These are phyloP conservation scores for Lamellibrachia luymesi DNA, from an alignment of 1,140 invertebrate genomes.

Conservation along the genomic window DNA sequence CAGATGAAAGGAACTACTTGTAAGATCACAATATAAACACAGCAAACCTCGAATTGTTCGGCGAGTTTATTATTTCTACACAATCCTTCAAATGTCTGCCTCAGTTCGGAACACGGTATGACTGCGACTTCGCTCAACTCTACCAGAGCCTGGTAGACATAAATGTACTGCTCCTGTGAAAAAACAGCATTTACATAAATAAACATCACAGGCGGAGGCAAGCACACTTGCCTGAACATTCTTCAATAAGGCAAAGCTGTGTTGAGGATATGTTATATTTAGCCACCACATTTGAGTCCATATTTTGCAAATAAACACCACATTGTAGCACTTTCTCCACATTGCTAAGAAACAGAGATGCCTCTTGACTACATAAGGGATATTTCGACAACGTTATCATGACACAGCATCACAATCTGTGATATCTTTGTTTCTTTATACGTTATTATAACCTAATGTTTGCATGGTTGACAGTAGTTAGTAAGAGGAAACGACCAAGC, in stretches of 20 bases:
- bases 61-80: conserved; percentile 97
- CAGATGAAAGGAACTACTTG: background rate
- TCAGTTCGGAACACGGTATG: conserved; percentile 74
- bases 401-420: too few species aligned
- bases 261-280: background rate
- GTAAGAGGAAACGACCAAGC: too few species aligned
- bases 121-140: conserved; percentile 87
- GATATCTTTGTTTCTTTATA: too few species aligned
- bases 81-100: conserved; percentile 89
- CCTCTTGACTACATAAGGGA: too few species aligned
- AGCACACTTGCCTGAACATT: background rate
- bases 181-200: background rate
- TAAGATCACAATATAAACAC: background rate
- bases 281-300: too few species aligned
- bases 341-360: too few species aligned
- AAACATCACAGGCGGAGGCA: background rate
- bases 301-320: too few species aligned
- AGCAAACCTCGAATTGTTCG: conserved; percentile 86
- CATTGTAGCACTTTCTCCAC: too few species aligned
- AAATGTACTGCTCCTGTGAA: conserved; percentile 90
- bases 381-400: too few species aligned
- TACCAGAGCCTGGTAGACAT: conserved; percentile 90
- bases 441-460: too few species aligned
- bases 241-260: background rate
- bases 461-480: too few species aligned